A percentile compares a stretch with the other conserved stretches of the same genome.
Evolutionary conservation across 1,140 invertebrate species (phyloP).

Genomic region (Drosophila lacteicornis): DNA sequence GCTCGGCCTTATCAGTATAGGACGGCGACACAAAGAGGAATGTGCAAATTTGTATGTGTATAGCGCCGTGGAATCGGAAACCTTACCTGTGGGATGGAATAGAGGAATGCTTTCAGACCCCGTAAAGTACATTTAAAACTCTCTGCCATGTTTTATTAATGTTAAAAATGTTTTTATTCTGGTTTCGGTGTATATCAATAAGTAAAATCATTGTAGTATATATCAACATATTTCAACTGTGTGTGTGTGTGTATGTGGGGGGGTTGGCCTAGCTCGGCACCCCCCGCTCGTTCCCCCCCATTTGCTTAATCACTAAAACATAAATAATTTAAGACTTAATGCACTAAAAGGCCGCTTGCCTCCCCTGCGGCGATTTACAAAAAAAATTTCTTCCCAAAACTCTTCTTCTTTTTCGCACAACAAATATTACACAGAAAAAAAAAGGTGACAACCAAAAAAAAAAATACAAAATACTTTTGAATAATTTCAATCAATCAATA

Average conservation of each 20-base stretch:
- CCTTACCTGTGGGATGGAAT: too few species aligned
- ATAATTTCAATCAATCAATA: slow-evolving; percentile 70
- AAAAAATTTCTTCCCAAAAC: slow-evolving; percentile 27
- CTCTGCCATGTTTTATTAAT: slow-evolving; percentile 4
- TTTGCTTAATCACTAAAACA: slow-evolving; percentile 61
- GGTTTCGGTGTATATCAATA: slow-evolving; percentile 52
- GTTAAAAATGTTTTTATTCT: slow-evolving; percentile 56
- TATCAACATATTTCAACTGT: slow-evolving; percentile 55
- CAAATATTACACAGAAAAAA: slow-evolving; percentile 24
- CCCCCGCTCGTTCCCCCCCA: slow-evolving; percentile 11
- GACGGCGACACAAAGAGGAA: too few species aligned
- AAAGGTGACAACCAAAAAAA: slow-evolving; percentile 23
- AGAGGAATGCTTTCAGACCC: too few species aligned
- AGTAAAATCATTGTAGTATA: slow-evolving; percentile 56
- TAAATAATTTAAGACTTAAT: slow-evolving; percentile 69
- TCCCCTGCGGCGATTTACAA: slow-evolving; percentile 34
- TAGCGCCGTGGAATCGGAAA: too few species aligned
- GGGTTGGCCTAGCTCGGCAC: background rate
- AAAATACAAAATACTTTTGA: slow-evolving; percentile 63
- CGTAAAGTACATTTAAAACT: background rate
- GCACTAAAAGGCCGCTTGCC: slow-evolving; percentile 25
- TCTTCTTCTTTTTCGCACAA: slow-evolving; percentile 18
- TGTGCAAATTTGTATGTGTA: too few species aligned
- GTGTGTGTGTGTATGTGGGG: slow-evolving; percentile 21
- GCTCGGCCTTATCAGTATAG: too few species aligned